A percentile compares a stretch with the other conserved stretches of the same genome.
Conservation (phyloP, 2,888 invertebrate species). For the Celastrina argiolus region DNA sequence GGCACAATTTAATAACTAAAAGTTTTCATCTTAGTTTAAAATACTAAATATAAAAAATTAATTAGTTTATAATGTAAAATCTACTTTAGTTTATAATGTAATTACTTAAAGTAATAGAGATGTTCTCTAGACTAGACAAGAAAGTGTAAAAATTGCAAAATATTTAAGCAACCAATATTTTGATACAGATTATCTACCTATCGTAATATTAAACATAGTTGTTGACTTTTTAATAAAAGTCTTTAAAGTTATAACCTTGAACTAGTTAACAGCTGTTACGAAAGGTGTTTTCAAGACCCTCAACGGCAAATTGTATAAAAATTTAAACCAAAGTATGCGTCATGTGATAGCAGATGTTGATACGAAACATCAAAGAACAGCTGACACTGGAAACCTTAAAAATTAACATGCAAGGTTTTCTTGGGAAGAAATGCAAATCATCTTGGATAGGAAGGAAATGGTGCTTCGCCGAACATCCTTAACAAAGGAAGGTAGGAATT, state of each 20-base stretch:
- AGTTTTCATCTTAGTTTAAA: background rate
- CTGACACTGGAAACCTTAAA: background rate
- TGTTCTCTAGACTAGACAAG: background rate
- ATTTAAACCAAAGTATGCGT: conserved; percentile 5
- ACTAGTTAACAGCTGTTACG: conserved; percentile 17
- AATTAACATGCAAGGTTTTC: background rate
- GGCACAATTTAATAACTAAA: background rate
- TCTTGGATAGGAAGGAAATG: background rate
- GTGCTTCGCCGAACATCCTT: background rate
- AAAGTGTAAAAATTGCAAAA: too few species aligned
- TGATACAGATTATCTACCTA: too few species aligned
- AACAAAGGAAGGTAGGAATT: background rate
- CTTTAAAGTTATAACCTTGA: conserved; percentile 8
- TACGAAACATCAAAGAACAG: background rate
- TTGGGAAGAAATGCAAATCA: too few species aligned
- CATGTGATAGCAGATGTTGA: background rate
- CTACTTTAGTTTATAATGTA: too few species aligned
- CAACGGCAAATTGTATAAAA: conserved; percentile 1
- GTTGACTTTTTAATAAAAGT: background rate
- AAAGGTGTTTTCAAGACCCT: conserved; percentile 17
- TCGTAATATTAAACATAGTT: background rate
- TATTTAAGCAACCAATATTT: too few species aligned
- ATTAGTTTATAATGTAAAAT: background rate
- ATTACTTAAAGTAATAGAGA: too few species aligned
- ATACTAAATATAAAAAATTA: background rate